Percentiles rank a stretch among this genome's conserved stretches.
These are phyloP conservation scores for Orientallactaga bullata DNA, from an alignment of 2,113 vertebrate species.

Conservation along the genomic window DNA sequence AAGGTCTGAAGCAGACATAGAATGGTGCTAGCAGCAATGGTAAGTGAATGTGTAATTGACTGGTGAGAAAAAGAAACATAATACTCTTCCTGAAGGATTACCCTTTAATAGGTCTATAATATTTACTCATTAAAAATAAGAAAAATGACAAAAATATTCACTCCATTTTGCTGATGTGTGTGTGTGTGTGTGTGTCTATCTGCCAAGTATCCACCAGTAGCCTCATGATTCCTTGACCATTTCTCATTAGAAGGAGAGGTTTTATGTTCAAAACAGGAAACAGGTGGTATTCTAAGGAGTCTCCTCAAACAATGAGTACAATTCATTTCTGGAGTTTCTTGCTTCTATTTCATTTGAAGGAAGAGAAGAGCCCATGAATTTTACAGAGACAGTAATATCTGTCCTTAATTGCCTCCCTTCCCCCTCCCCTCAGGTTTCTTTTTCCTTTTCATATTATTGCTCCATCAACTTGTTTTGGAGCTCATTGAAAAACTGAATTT, in stretches of 20 bases:
- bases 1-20: not conserved
- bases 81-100: not conserved
- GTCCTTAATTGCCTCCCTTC: not conserved
- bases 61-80: not conserved
- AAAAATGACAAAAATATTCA: not conserved
- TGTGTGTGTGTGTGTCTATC: not conserved
- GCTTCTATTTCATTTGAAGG: conserved; percentile 6
- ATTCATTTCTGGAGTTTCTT: conserved; percentile 24
- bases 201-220: not conserved
- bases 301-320: conserved; percentile 12
- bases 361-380: not conserved
- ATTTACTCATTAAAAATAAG: not conserved
- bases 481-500: conserved; percentile 27
- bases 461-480: conserved; percentile 11
- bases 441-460: conserved; percentile 22
- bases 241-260: not conserved
- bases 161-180: not conserved
- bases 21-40: not conserved
- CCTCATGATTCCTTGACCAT: conserved; percentile 17
- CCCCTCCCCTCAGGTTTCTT: not conserved
- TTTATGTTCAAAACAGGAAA: conserved; percentile 36
- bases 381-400: not conserved
- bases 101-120: not conserved
- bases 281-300: not conserved
- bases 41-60: not conserved